phyloP scores from a whole-genome alignment of 2,888 invertebrate species.

The Orthosia gothica region DNA sequence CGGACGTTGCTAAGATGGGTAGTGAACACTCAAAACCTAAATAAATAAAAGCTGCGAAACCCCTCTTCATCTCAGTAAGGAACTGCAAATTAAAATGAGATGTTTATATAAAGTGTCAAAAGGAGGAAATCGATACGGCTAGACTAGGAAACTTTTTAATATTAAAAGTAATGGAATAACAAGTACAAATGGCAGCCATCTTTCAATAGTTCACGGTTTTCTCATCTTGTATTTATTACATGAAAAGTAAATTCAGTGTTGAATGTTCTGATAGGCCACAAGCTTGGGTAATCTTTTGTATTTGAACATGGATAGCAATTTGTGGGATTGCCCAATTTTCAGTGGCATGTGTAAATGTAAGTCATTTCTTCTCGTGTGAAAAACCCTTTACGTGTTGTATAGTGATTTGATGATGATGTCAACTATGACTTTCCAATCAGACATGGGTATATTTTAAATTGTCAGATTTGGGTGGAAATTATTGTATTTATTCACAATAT shows the following conservation, averaged over 20 bases:
- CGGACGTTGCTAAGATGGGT: neutral
- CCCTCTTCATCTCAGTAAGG: neutral
- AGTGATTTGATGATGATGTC: too few species aligned
- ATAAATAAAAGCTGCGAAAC: conserved; percentile 10
- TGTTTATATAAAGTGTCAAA: neutral
- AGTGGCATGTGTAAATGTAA: neutral
- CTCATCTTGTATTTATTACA: neutral
- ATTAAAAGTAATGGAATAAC: neutral
- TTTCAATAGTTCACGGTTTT: neutral
- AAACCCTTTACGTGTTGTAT: too few species aligned
- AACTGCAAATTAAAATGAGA: conserved; percentile 1
- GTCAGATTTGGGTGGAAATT: too few species aligned
- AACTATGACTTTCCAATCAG: too few species aligned
- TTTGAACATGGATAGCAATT: neutral
- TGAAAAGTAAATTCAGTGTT: neutral
- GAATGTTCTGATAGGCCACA: neutral
- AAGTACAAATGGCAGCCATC: neutral
- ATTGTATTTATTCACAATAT: too few species aligned
- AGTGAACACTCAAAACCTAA: neutral
- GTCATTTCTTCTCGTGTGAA: too few species aligned
- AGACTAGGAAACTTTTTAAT: conserved; percentile 20
- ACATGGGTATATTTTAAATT: too few species aligned
- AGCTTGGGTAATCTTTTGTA: neutral
- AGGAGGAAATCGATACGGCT: conserved; percentile 31
- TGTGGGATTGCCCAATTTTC: neutral